phyloP scores from a whole-genome alignment of 1,140 invertebrate species.

The Ceratina japonica region DNA sequence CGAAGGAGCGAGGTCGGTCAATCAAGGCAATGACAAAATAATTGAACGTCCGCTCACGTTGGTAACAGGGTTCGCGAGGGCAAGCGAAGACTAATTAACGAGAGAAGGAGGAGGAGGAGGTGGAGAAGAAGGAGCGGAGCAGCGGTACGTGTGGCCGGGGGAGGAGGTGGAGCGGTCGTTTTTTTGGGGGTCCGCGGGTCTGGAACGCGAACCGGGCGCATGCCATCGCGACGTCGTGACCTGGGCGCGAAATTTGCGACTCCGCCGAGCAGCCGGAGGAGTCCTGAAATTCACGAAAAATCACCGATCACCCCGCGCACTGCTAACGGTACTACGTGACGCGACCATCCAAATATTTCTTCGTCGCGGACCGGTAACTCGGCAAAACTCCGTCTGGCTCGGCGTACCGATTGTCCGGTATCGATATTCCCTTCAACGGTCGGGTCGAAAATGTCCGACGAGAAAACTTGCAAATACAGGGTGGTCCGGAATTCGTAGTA shows the following conservation, averaged over 20 bases:
- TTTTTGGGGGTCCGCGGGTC: conserved; percentile 23
- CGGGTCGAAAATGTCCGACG: background rate
- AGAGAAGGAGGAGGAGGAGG: conserved; percentile 32
- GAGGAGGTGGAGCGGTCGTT: conserved; percentile 15
- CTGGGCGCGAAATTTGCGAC: conserved; percentile 57
- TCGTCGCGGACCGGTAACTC: conserved; percentile 18
- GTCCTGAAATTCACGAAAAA: conserved; percentile 60
- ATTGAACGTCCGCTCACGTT: conserved; percentile 58
- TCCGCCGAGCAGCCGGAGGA: conserved; percentile 12
- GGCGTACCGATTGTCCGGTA: background rate
- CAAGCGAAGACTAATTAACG: conserved; percentile 55
- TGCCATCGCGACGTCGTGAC: conserved; percentile 45
- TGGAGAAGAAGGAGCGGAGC: conserved; percentile 4
- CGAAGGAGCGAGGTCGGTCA: conserved; percentile 5
- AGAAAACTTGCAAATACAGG: background rate
- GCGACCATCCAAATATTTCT: conserved; percentile 68
- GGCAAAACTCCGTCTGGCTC: background rate
- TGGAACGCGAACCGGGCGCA: conserved; percentile 39
- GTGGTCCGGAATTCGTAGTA: no score
- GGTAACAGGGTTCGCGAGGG: conserved; percentile 52
- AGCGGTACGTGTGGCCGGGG: conserved; percentile 10
- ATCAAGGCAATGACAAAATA: conserved; percentile 53
- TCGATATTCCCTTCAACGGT: conserved; percentile 21
- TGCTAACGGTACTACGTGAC: conserved; percentile 66
- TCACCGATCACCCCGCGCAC: conserved; percentile 45